A percentile compares a stretch with the other conserved stretches of the same genome.
phyloP scores from a whole-genome alignment of 2,797 vertebrate genomes.

The Sebastes trivittatus region DNA sequence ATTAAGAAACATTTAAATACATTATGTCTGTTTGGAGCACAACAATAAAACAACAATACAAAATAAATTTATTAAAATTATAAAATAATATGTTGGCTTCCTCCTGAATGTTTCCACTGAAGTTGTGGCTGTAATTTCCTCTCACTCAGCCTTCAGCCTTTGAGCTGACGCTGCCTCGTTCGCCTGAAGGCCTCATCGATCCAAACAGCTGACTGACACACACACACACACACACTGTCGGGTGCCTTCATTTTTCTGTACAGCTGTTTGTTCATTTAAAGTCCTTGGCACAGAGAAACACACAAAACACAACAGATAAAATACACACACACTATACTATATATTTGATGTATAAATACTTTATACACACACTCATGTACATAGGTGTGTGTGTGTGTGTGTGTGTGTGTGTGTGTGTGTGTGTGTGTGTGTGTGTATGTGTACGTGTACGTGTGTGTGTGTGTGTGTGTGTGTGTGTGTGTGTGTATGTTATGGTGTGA shows the following conservation, averaged over 20 bases:
- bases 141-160: not conserved
- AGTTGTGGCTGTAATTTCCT: not conserved
- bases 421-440: not conserved
- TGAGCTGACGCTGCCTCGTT: not conserved
- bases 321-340: not conserved
- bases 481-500: not conserved
- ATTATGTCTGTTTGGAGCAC: no score
- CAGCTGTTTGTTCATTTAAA: not conserved
- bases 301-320: not conserved
- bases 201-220: not conserved
- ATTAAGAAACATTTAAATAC: not conserved
- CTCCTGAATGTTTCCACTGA: not conserved
- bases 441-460: no score
- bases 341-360: not conserved
- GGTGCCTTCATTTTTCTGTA: no score
- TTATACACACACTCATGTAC: not conserved
- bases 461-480: no score
- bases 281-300: not conserved
- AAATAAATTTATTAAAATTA: not conserved
- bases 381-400: not conserved
- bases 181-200: not conserved
- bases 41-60: not conserved
- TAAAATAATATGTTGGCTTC: not conserved
- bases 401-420: not conserved
- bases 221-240: not conserved